Percentiles rank a stretch among this genome's conserved stretches.
phyloP scores from a whole-genome alignment of 2,113 vertebrate species.

The Vulpes vulpes region DNA sequence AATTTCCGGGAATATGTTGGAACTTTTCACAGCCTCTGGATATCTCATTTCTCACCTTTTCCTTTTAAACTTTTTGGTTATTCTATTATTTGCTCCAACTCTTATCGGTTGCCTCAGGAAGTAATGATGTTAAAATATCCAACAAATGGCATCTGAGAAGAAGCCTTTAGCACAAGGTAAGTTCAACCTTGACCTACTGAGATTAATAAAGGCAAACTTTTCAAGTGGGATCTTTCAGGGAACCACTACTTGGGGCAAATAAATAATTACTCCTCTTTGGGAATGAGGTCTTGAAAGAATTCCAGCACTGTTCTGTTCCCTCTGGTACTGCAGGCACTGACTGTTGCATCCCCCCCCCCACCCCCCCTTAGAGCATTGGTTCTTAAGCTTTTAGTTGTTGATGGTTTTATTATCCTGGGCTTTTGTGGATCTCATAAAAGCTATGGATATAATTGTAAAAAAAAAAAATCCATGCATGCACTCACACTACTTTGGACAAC shows the following conservation, averaged over 20 bases:
- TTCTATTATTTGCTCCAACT: neutral
- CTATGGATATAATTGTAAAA: neutral
- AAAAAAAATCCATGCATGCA: neutral
- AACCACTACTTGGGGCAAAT: neutral
- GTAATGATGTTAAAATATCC: neutral
- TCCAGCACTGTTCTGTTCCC: neutral
- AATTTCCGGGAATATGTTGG: neutral
- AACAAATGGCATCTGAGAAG: neutral
- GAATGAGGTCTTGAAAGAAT: neutral
- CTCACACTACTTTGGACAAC: neutral
- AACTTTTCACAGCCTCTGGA: neutral
- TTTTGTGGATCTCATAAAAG: neutral
- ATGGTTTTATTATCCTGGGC: neutral
- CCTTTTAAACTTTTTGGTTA: neutral
- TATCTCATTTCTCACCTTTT: neutral
- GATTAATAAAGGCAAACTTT: neutral
- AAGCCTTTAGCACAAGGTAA: neutral
- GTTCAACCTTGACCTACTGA: neutral
- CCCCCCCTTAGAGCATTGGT: neutral
- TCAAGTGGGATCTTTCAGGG: neutral
- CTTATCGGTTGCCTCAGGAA: neutral
- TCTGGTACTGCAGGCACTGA: neutral
- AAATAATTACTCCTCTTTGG: neutral
- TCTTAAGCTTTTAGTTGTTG: neutral
- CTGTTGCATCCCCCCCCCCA: neutral